A percentile compares a stretch with the other conserved stretches of the same genome.
Conservation (phyloP, 2,888 invertebrate species). For the Drosophila buzzatii region DNA sequence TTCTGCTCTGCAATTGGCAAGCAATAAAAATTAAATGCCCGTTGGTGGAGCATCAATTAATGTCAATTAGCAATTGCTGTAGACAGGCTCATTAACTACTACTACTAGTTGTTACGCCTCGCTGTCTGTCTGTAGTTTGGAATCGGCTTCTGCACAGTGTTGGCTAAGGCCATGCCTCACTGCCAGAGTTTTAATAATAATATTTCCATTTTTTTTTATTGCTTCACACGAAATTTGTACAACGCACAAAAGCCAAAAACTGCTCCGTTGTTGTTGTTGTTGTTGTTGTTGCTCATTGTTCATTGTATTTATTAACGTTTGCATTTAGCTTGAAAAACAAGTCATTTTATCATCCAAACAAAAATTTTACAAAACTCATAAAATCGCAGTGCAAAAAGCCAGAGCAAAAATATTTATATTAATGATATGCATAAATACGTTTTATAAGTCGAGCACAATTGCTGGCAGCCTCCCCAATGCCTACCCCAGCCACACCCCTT, state of each 20-base stretch:
- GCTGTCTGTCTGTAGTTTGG: not conserved
- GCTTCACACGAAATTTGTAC: constrained; percentile 20
- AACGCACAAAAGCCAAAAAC: constrained; percentile 25
- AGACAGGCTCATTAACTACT: not conserved
- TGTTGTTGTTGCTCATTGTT: constrained; percentile 18
- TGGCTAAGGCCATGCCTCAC: not conserved
- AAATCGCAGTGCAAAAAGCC: constrained; percentile 60
- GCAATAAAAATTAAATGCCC: constrained; percentile 3
- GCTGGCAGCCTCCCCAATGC: not conserved
- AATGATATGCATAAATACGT: constrained; percentile 67
- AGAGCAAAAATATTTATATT: constrained; percentile 73
- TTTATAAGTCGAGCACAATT: constrained; percentile 36
- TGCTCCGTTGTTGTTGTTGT: constrained; percentile 17
- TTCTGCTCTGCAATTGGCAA: not conserved
- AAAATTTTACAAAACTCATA: constrained; percentile 65
- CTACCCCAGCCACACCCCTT: not conserved
- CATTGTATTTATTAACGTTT: constrained; percentile 37
- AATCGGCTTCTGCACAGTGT: constrained; percentile 12
- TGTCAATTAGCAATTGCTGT: constrained; percentile 14
- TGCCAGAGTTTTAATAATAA: constrained; percentile 18
- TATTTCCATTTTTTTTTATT: constrained; percentile 33
- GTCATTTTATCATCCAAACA: constrained; percentile 59
- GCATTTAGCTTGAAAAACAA: constrained; percentile 54
- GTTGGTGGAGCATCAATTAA: constrained; percentile 12
- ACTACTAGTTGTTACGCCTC: not conserved